These are phyloP conservation scores for Phortica variegata DNA, from an alignment of 1,140 invertebrate species.

Conservation along the genomic window DNA sequence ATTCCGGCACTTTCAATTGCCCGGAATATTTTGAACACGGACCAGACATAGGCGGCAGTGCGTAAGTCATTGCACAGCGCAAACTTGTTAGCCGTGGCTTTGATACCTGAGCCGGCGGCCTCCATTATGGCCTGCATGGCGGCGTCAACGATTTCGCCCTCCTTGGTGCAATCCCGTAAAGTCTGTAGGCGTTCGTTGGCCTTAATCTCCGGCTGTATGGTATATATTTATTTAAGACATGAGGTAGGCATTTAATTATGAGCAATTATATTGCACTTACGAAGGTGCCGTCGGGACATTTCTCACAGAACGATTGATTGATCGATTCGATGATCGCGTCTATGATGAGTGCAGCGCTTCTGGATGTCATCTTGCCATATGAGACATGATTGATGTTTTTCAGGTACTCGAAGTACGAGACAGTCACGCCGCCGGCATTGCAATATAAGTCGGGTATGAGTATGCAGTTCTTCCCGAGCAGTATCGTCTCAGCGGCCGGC, in stretches of 20 bases:
- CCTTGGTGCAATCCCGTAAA: slow-evolving; percentile 61
- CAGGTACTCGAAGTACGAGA: slow-evolving; percentile 90
- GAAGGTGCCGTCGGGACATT: background rate
- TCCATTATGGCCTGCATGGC: slow-evolving; percentile 82
- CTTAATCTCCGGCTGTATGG: slow-evolving; percentile 62
- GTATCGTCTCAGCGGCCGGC: slow-evolving; percentile 76
- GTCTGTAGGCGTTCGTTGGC: slow-evolving; percentile 65
- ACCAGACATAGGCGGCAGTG: slow-evolving; percentile 79
- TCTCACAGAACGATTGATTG: slow-evolving; percentile 29
- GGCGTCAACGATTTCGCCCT: slow-evolving; percentile 82
- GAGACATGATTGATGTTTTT: slow-evolving; percentile 91
- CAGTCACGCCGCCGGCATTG: slow-evolving; percentile 86
- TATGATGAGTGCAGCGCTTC: slow-evolving; percentile 28
- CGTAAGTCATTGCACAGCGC: slow-evolving; percentile 78
- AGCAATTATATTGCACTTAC: slow-evolving; percentile 23
- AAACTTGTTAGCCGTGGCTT: slow-evolving; percentile 69
- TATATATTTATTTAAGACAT: too few species aligned
- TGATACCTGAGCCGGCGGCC: slow-evolving; percentile 69
- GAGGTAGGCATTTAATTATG: too few species aligned
- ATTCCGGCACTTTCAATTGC: slow-evolving; percentile 74
- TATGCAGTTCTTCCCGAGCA: slow-evolving; percentile 72
- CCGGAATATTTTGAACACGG: slow-evolving; percentile 81
- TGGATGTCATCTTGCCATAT: slow-evolving; percentile 80
- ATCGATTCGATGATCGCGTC: slow-evolving; percentile 36
- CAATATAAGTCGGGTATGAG: slow-evolving; percentile 83